Evolutionary conservation across 1,140 invertebrate species (phyloP).

Genomic region (Frieseomelitta varia): DNA sequence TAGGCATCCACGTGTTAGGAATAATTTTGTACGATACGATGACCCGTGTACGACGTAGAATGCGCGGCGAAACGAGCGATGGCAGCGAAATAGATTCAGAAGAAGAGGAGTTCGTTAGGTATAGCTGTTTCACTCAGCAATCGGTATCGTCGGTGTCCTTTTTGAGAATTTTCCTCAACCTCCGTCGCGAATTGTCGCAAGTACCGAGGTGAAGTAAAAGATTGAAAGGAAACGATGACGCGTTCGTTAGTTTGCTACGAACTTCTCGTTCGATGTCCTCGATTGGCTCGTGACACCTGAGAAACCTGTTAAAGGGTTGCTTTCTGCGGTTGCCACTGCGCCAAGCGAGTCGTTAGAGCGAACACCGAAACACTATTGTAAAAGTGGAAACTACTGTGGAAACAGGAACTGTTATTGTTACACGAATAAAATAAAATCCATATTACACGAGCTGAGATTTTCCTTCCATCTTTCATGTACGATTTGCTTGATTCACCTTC

Average conservation of each 20-base stretch:
- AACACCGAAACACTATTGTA: slow-evolving; percentile 28
- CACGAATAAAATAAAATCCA: slow-evolving; percentile 64
- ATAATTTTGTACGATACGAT: slow-evolving; percentile 52
- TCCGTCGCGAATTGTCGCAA: not conserved
- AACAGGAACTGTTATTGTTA: slow-evolving; percentile 66
- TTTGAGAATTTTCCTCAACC: not conserved
- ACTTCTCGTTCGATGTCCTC: too few species aligned
- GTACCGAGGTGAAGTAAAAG: not conserved
- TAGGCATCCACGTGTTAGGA: slow-evolving; percentile 20
- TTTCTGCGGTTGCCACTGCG: slow-evolving; percentile 10
- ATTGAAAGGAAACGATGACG: not conserved
- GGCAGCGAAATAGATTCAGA: not conserved
- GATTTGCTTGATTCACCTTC: not conserved
- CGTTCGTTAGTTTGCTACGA: not conserved
- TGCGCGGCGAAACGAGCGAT: not conserved
- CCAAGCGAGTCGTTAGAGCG: not conserved
- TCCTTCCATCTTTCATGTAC: not conserved
- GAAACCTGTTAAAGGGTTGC: slow-evolving; percentile 6
- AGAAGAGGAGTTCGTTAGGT: not conserved
- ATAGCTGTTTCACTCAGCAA: not conserved
- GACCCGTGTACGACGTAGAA: not conserved
- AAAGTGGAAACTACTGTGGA: slow-evolving; percentile 46
- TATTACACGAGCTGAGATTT: slow-evolving; percentile 26
- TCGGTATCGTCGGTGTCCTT: not conserved
- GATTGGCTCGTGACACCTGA: slow-evolving; percentile 11